These are phyloP conservation scores for Eucera pruinosa DNA, from an alignment of 2,888 invertebrate species.

Conservation along the genomic window DNA sequence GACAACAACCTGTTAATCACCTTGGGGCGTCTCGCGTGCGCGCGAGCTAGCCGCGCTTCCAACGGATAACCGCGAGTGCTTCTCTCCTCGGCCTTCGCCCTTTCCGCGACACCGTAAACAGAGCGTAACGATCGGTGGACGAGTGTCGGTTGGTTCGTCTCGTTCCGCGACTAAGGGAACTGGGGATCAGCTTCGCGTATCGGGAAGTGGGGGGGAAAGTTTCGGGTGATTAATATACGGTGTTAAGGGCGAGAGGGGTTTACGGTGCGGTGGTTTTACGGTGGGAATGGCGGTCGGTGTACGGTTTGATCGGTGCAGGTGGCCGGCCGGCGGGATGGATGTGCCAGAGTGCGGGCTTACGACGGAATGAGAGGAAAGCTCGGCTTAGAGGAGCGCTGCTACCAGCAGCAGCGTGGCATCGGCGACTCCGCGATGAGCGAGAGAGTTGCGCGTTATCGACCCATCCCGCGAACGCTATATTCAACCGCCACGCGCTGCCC, in stretches of 20 bases:
- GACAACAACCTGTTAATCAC: constrained; percentile 72
- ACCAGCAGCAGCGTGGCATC: constrained; percentile 80
- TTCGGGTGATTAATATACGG: too few relatives aligned
- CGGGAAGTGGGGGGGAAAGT: too few relatives aligned
- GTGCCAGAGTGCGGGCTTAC: constrained; percentile 81
- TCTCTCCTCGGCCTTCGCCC: too few relatives aligned
- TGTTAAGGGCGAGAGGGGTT: too few relatives aligned
- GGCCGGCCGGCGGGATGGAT: constrained; percentile 71
- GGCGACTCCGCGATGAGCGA: constrained; percentile 78
- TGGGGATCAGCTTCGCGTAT: too few relatives aligned
- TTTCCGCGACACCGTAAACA: too few relatives aligned
- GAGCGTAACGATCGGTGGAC: too few relatives aligned
- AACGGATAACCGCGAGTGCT: constrained; percentile 13
- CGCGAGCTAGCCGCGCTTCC: constrained; percentile 32
- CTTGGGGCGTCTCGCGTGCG: constrained; percentile 51
- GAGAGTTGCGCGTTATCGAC: constrained; percentile 83
- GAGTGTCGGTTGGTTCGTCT: too few relatives aligned
- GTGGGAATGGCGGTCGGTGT: constrained; percentile 62
- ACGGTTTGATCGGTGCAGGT: constrained; percentile 64
- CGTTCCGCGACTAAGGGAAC: too few relatives aligned
- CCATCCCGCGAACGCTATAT: constrained; percentile 79
- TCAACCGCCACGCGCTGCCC: constrained; percentile 62
- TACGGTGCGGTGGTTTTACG: too few relatives aligned
- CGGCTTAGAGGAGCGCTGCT: constrained; percentile 76
- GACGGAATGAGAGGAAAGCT: constrained; percentile 81